Evolutionary conservation across 2,113 vertebrate species (phyloP).

Genomic region (Romanogobio albipinnatus): DNA sequence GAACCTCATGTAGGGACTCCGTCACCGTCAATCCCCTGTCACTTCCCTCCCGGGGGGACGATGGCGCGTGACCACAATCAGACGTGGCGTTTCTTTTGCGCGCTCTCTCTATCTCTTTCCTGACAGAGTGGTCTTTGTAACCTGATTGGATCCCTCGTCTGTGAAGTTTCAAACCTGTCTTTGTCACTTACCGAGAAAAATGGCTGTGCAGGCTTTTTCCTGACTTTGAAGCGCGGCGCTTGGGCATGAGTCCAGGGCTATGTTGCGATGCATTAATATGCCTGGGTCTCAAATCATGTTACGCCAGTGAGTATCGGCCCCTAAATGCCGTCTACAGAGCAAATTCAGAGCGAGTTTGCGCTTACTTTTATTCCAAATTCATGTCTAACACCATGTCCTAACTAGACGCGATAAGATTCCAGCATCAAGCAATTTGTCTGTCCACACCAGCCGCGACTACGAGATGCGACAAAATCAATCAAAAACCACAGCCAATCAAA

Average conservation of each 20-base stretch:
- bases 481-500: no score
- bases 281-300: not conserved
- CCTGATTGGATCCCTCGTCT: constrained; percentile 35
- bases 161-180: constrained; percentile 15
- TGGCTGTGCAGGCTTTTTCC: not conserved
- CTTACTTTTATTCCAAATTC: not conserved
- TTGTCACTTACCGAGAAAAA: not conserved
- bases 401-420: no score
- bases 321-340: not conserved
- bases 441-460: no score
- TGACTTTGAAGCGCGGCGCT: not conserved
- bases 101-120: not conserved
- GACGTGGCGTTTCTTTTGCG: not conserved
- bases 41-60: not conserved
- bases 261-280: not conserved
- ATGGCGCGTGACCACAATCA: constrained; percentile 6
- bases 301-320: not conserved
- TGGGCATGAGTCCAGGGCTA: not conserved
- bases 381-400: no score
- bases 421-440: no score
- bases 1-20: constrained; percentile 49
- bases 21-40: constrained; percentile 50
- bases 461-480: no score
- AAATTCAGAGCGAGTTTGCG: not conserved
- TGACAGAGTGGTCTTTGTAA: not conserved